Evolutionary conservation across 2,797 vertebrate genomes (phyloP), one percentile per base, ranked within the genome.

Genomic region (Arrhamphus sclerolepis): DNA sequence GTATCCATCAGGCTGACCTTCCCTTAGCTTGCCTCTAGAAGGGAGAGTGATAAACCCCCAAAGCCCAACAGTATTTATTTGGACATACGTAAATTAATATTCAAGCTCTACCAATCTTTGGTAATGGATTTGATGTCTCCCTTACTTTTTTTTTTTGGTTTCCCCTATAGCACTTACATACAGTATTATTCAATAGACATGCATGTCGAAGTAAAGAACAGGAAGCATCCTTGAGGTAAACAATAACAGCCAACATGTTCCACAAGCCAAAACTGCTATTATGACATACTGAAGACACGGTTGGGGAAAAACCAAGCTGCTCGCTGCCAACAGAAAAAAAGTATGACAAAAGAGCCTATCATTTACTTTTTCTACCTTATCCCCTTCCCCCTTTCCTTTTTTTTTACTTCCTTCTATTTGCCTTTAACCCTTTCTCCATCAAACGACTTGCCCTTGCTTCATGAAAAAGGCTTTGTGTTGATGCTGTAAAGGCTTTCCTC

Each of bases 1-100:
- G 81, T 85, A 92, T 93, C 89, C 83, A 93, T 93, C 91, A 92
- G 68, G 63, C 85, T 90, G 92, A 93, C 90, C 91, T 92, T 92
- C 89, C 86, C 81, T 87, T 73, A 55, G 72, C 82, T 81, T 66
- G 77, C 89, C 83, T 90, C 84, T 84, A 86, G 82, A 84, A 68
- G 72, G 77, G 77, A 86, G 82, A 84, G 81, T 75, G 84, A 89
- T 87, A 76, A 81, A 84, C 86, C 82, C 82, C 79, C 58, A 62
- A 62, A 89, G 83, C 77, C 60, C 59, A 28, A 56, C 63, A 83
- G 77, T 81, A 84, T 80, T 76, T 58, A 64, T 60, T 66, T 72
- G 68, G 54, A 67, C 39, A 64, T 17, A 78, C 34, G 1, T 13
- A 38, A 34, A 72, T 20, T 26, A 57, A 49, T 44, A 29, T n/a